Percentiles rank a stretch among this genome's conserved stretches.
phyloP scores from a whole-genome alignment of 2,113 vertebrate genomes.

The Grus americana region DNA sequence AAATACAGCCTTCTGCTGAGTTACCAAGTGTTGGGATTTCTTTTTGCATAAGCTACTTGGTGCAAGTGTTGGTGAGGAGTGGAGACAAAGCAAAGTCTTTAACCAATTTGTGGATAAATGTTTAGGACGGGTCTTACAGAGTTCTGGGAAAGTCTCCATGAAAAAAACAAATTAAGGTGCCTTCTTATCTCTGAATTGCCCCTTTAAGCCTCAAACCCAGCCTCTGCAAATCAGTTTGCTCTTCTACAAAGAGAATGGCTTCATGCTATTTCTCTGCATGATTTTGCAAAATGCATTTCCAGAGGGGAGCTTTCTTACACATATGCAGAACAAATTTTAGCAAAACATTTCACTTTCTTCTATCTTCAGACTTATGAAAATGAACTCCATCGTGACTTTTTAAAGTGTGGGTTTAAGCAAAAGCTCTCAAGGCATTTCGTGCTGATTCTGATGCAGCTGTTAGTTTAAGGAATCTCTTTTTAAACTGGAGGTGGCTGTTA shows the following conservation, averaged over 20 bases:
- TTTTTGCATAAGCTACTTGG: neutral
- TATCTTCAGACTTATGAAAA: neutral
- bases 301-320: neutral
- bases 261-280: neutral
- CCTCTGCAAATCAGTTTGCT: neutral
- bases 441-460: slow-evolving; percentile 17
- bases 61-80: neutral
- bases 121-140: neutral
- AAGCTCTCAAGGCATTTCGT: slow-evolving; percentile 18
- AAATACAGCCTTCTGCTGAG: neutral
- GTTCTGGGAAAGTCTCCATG: neutral
- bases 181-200: neutral
- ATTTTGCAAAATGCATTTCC: slow-evolving; percentile 12
- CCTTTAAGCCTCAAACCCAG: neutral
- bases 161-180: neutral
- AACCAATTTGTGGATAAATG: neutral
- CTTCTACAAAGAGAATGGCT: neutral
- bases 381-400: neutral
- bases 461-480: slow-evolving; percentile 28
- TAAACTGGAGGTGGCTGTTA: slow-evolving; percentile 22
- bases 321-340: neutral
- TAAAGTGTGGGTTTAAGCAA: slow-evolving; percentile 18
- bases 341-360: slow-evolving; percentile 11
- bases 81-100: neutral
- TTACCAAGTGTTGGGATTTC: neutral